Evolutionary conservation across 2,113 vertebrate species (phyloP), one percentile per base, ranked within the genome.

Genomic region (Carlito syrichta): DNA sequence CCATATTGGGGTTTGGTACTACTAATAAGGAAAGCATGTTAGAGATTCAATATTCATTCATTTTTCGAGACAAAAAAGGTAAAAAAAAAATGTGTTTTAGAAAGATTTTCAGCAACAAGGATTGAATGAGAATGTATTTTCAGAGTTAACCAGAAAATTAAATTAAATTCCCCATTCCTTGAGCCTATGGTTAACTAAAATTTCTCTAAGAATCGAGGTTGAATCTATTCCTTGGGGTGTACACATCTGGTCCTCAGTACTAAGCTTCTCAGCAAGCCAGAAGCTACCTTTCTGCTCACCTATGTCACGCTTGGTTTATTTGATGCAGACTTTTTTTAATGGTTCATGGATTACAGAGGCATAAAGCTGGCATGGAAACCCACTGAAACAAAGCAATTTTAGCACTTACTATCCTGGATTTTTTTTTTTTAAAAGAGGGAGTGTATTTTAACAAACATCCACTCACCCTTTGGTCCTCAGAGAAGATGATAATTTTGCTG

Each of bases 81-180:
- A n/a, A n/a, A n/a, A 40, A 45, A 88, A 6, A 84, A 60, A 86
- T 66, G 5, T 85, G 50, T 45, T 81, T 88, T n/a, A 79, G 14
- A 85, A 94, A 77, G 40, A 71, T 82, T 76, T 81, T 32, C 9
- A 87, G 27, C 40, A 87, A 69, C 3, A 58, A 12, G 0, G 16
- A 25, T 66, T 81, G 48, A 43, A 77, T 84, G 58, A 73, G 85
- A 94, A 78, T 19, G 58, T 76, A 52, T 82, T 92, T 90, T 96
- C 76, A 68, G 27, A 77, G 16, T 68, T 78, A 83, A 92, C 22
- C 16, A 92, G 50, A 91, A 95, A 45, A 22, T 78, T 48, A 48
- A 81, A 87, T 60, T 38, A 23, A 94, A 20, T 32, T 32, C 10
- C 40, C 50, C 48, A 63, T 81, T 40, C 32, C 20, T 87, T 66